Evolutionary conservation across 2,797 vertebrate species (phyloP).

Genomic region (Amblyraja radiata): DNA sequence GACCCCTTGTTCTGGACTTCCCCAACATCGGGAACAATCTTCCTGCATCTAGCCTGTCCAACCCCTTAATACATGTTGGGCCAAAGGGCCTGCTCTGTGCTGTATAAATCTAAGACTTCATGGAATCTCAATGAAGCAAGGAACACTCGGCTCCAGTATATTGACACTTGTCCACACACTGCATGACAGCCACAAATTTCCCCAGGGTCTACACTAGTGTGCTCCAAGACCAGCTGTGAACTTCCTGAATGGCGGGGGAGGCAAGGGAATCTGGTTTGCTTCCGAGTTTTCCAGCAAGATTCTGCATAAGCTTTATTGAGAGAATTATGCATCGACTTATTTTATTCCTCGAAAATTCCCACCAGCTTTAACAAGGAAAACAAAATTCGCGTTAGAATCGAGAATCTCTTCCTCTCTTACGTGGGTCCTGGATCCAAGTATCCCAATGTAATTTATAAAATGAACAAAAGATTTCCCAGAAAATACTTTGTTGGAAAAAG

Average conservation of each 20-base stretch:
- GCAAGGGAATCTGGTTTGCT: not conserved
- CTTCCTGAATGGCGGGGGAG: too few relatives aligned
- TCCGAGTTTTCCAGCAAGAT: not conserved
- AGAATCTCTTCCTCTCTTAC: not conserved
- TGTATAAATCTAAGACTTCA: too few relatives aligned
- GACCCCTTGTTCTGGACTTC: too few relatives aligned
- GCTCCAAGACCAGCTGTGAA: not conserved
- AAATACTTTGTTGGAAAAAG: not conserved
- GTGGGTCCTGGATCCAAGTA: not conserved
- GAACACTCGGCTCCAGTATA: not conserved
- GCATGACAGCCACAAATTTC: not conserved
- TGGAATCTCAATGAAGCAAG: not conserved
- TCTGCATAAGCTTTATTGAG: not conserved
- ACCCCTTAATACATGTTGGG: too few relatives aligned
- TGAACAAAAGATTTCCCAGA: not conserved
- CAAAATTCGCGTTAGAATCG: not conserved
- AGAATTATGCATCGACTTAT: not conserved
- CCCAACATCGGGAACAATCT: too few relatives aligned
- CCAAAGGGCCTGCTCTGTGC: too few relatives aligned
- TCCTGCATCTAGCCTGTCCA: too few relatives aligned
- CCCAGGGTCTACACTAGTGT: not conserved
- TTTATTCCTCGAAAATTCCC: not conserved
- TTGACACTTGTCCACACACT: not conserved
- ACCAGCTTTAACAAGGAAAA: not conserved
- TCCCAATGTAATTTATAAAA: not conserved